These are phyloP conservation scores for Peromyscus leucopus DNA, from an alignment of 2,113 vertebrate species.

Conservation along the genomic window DNA sequence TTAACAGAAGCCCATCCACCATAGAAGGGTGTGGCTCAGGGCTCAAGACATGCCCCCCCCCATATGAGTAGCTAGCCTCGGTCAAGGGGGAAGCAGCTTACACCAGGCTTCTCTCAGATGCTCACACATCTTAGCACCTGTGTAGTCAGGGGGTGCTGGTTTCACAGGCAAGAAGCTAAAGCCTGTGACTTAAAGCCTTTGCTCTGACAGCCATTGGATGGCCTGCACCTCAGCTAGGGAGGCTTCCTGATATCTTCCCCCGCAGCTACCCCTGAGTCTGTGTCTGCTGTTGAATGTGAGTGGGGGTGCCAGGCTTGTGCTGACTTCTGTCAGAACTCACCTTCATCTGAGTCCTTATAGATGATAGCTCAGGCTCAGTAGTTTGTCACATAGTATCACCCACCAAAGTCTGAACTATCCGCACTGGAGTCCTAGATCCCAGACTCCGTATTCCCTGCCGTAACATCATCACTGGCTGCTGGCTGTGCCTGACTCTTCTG, in stretches of 20 bases:
- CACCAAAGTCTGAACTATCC: neutral
- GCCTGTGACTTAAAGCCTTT: neutral
- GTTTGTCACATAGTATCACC: accelerated
- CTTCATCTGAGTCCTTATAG: neutral
- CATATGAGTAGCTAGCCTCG: neutral
- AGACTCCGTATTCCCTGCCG: neutral
- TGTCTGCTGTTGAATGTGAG: accelerated
- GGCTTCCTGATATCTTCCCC: neutral
- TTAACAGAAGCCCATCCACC: accelerated
- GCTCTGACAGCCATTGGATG: neutral
- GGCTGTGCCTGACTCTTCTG: neutral
- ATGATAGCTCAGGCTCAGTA: neutral
- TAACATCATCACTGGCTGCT: neutral
- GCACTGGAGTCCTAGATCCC: neutral
- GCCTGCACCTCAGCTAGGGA: neutral
- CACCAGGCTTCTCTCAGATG: too few relatives aligned
- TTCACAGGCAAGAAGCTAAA: neutral
- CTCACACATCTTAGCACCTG: accelerated
- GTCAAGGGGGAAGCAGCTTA: neutral
- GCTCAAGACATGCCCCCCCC: neutral
- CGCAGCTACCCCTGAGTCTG: neutral
- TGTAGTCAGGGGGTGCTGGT: neutral
- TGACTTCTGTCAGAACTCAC: neutral
- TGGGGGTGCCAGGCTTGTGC: accelerated
- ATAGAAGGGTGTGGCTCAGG: too few relatives aligned